Evolutionary conservation across 1,140 invertebrate genomes (phyloP).

Genomic region (Drosophila funebris): DNA sequence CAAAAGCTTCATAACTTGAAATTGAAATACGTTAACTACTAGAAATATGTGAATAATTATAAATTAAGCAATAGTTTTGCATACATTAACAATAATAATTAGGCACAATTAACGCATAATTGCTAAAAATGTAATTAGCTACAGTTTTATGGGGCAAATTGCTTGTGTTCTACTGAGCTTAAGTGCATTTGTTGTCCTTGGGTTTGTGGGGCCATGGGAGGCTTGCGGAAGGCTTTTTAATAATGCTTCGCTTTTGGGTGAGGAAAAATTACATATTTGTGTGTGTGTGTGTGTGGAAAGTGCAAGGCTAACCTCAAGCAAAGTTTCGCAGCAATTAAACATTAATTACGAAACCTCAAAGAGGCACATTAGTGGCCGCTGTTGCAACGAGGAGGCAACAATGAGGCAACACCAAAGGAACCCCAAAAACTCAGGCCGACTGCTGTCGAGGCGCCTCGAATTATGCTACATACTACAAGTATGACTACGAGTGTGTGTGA

Average conservation of each 20-base stretch:
- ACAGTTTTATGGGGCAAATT: slow-evolving; percentile 3
- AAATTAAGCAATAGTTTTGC: not conserved
- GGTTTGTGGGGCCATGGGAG: not conserved
- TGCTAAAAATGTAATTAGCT: slow-evolving; percentile 4
- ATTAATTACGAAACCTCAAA: slow-evolving; percentile 67
- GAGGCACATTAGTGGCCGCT: slow-evolving; percentile 68
- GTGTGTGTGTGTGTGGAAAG: slow-evolving; percentile 2
- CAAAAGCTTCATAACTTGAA: too few relatives aligned
- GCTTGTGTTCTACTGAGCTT: slow-evolving; percentile 16
- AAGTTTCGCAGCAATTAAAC: slow-evolving; percentile 56
- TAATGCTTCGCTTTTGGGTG: too few relatives aligned
- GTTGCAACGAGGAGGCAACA: slow-evolving; percentile 21
- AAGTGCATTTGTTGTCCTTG: not conserved
- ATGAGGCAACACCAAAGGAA: not conserved
- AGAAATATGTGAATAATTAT: too few relatives aligned
- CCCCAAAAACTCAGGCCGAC: slow-evolving; percentile 1
- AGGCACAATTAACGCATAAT: slow-evolving; percentile 12
- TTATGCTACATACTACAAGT: slow-evolving; percentile 41
- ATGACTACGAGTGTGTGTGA: slow-evolving; percentile 3
- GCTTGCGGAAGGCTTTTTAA: not conserved
- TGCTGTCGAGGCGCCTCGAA: slow-evolving; percentile 37
- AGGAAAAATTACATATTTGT: slow-evolving; percentile 13
- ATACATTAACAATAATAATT: too few relatives aligned
- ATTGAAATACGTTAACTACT: too few relatives aligned
- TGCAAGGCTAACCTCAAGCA: slow-evolving; percentile 39